Evolutionary conservation across 2,888 invertebrate genomes (phyloP).

Genomic region (Dicyrtomina minuta): DNA sequence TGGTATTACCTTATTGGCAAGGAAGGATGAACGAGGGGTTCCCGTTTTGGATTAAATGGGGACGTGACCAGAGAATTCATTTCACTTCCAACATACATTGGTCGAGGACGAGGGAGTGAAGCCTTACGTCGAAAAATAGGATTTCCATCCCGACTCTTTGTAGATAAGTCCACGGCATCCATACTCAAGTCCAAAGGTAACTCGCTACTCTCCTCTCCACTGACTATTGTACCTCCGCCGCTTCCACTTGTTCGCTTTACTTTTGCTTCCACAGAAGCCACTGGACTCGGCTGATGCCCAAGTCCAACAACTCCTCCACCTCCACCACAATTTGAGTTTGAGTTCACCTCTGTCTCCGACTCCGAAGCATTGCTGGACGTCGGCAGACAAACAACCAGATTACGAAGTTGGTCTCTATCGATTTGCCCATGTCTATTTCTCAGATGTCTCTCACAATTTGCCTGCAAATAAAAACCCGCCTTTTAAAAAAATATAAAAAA

Average conservation of each 20-base stretch:
- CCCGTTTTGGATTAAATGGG: constrained; percentile 39
- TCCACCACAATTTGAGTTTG: constrained; percentile 57
- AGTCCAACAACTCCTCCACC: background rate
- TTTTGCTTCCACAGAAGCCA: constrained; percentile 19
- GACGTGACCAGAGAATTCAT: constrained; percentile 37
- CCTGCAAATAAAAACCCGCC: constrained; percentile 59
- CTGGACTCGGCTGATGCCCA: background rate
- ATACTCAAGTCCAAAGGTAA: constrained; percentile 72
- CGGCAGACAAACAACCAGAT: constrained; percentile 82
- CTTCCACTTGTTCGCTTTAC: constrained; percentile 9
- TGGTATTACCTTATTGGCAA: constrained; percentile 35
- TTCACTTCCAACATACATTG: constrained; percentile 32
- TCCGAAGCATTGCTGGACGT: constrained; percentile 57
- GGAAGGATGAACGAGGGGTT: constrained; percentile 40
- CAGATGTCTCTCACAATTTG: constrained; percentile 93
- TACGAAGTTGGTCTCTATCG: constrained; percentile 83
- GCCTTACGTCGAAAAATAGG: constrained; percentile 36
- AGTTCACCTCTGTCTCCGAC: constrained; percentile 55
- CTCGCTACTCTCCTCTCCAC: constrained; percentile 35
- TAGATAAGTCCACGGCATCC: constrained; percentile 72
- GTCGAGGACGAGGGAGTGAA: constrained; percentile 36
- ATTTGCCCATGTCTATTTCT: constrained; percentile 86
- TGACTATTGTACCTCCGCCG: background rate
- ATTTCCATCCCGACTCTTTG: constrained; percentile 37
- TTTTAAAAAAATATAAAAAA: background rate